Evolutionary conservation across 2,888 invertebrate species (phyloP), one percentile per base, ranked within the genome.

Genomic region (Steromphala cineraria): DNA sequence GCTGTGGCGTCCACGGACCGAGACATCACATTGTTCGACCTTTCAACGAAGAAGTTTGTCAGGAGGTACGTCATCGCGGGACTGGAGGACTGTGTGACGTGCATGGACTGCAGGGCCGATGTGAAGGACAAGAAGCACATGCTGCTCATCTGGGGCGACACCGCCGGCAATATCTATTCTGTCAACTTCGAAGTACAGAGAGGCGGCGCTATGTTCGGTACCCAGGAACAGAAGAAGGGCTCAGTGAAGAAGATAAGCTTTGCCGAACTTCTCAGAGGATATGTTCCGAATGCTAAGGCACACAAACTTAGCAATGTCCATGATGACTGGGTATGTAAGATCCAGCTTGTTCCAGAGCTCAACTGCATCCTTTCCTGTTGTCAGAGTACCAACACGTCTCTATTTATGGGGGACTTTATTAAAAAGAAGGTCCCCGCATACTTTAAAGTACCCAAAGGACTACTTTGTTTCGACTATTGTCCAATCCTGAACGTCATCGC

Each of bases 1-100:
- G 96, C 96, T 83, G 95, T 96, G 15, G 95, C 96, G 81, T 96
- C 97, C 19, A 96, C 96, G 0, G 96, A 97, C 93, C 94, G 96
- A 19, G 97, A 97, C 91, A 93, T 97, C 67, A 95, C 96, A 85
- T 96, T 97, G 93, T 97, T 90, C 80, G 92, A 97, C 92, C 53
- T 83, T 71, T 95, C 95, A 24, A 86, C 85, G 1, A 88, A 87
- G 55, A 88, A 87, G 80, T 97, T 97, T 92, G 95, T 95, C 56
- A 85, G 85, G 81, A 82, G 90, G n/a, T 91, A 89, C 36, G 83
- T 93, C 90, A 91, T 97, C 84, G 95, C 95, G 0, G 96, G 96
- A 82, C 94, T 96, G 92, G 95, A 95, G 74, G 94, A 95, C 85
- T 95, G 95, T 10, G 94, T 95, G 0, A 93, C 94, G 1, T 93